Evolutionary conservation across 2,888 invertebrate genomes (phyloP).

Genomic region (Macrosoma leucophasiata): DNA sequence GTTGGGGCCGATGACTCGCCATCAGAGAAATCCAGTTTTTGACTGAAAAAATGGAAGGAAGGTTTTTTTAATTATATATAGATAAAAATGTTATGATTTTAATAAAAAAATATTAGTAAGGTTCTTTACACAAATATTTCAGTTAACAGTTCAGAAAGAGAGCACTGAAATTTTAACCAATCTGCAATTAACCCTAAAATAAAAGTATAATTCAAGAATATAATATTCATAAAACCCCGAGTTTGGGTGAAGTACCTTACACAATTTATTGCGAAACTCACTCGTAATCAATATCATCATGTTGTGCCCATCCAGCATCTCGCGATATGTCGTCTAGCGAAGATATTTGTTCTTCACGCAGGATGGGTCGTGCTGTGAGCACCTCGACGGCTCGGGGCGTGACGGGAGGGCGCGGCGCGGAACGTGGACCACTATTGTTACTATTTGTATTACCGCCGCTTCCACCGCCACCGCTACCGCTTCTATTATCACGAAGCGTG

Average conservation of each 20-base stretch:
- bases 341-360: conserved; percentile 93
- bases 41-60: conserved; percentile 66
- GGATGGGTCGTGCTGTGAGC: conserved; percentile 86
- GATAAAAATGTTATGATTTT: conserved; percentile 3
- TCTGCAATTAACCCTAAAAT: neutral
- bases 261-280: no score
- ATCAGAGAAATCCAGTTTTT: conserved; percentile 95
- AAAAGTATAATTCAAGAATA: neutral
- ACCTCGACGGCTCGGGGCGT: conserved; percentile 77
- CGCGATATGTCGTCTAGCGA: conserved; percentile 93
- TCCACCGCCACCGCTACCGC: conserved; percentile 33
- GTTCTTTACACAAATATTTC: neutral
- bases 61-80: conserved; percentile 1
- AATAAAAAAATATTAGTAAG: neutral
- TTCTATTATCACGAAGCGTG: conserved; percentile 49
- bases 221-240: neutral
- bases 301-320: conserved; percentile 93
- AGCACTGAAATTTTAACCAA: neutral
- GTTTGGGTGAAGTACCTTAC: no score
- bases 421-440: conserved; percentile 27
- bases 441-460: conserved; percentile 26
- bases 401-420: conserved; percentile 41
- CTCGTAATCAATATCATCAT: conserved; percentile 96
- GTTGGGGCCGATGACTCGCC: conserved; percentile 79
- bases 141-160: neutral